Percentiles rank a stretch among this genome's conserved stretches.
These are phyloP conservation scores for Lasioglossum calceatum DNA, from an alignment of 2,888 invertebrate species.

Conservation along the genomic window DNA sequence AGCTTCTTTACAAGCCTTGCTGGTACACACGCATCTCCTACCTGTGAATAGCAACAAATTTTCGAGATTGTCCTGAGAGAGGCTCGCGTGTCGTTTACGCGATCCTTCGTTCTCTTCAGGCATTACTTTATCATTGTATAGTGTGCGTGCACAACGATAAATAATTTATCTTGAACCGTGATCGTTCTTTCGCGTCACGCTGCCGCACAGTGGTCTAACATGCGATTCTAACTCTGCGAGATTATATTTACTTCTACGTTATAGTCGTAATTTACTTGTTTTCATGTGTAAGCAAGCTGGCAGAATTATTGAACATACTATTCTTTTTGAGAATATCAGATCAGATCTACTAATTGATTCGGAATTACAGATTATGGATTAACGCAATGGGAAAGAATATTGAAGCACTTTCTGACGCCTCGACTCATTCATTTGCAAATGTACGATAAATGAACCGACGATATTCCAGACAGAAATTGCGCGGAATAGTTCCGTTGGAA, in stretches of 20 bases:
- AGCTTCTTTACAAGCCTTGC: slow-evolving; percentile 75
- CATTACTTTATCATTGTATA: background rate
- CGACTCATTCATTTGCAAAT: background rate
- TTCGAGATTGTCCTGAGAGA: background rate
- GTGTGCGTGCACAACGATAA: background rate
- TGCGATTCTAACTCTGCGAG: background rate
- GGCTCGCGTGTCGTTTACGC: background rate
- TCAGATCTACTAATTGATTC: background rate
- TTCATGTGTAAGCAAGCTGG: background rate
- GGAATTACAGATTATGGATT: background rate
- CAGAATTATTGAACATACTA: background rate
- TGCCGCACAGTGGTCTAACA: background rate
- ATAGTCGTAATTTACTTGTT: background rate
- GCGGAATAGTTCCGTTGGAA: background rate
- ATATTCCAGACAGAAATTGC: background rate
- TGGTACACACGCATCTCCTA: slow-evolving; percentile 78
- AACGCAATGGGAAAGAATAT: background rate
- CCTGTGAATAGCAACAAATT: slow-evolving; percentile 51
- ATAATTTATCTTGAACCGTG: background rate
- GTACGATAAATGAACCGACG: background rate
- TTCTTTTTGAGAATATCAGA: background rate
- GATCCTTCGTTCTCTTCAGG: background rate
- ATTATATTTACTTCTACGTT: background rate
- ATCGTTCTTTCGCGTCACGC: background rate
- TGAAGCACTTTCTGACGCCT: background rate